Conservation (phyloP, 2,113 vertebrate genomes). For the Capricornis sumatraensis region DNA sequence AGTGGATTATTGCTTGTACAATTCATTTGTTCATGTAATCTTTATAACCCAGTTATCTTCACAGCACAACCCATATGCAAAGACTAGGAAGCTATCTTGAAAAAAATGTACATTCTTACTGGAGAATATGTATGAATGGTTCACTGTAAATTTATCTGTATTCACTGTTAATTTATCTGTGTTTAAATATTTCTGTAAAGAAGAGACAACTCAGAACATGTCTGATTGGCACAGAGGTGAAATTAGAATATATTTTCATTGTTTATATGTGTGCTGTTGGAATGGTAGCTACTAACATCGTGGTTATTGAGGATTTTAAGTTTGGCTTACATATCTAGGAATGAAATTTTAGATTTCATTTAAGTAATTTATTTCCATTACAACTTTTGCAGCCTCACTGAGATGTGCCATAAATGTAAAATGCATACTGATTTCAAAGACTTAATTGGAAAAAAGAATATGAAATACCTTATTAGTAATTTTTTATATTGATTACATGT, state of each 20-base stretch:
- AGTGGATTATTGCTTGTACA: background rate
- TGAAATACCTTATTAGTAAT: background rate
- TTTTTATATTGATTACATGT: background rate
- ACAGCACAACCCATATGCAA: background rate
- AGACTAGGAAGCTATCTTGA: background rate
- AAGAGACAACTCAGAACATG: background rate
- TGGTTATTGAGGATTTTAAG: background rate
- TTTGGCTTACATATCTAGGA: background rate
- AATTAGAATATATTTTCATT: background rate
- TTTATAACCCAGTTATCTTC: background rate
- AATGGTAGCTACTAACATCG: background rate
- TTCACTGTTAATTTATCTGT: background rate
- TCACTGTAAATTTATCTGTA: background rate
- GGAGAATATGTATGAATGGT: background rate
- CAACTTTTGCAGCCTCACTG: background rate
- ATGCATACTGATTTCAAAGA: background rate
- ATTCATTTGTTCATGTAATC: background rate
- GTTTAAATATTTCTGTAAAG: slow-evolving; percentile 8
- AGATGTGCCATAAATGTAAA: slow-evolving; percentile 9
- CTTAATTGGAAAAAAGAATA: background rate
- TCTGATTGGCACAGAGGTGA: background rate
- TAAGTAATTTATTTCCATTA: slow-evolving; percentile 8
- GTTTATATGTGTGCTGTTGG: background rate
- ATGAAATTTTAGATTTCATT: slow-evolving; percentile 5
- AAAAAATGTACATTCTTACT: background rate